Evolutionary conservation across 2,113 vertebrate genomes (phyloP).

Genomic region (Erpornis zantholeuca): DNA sequence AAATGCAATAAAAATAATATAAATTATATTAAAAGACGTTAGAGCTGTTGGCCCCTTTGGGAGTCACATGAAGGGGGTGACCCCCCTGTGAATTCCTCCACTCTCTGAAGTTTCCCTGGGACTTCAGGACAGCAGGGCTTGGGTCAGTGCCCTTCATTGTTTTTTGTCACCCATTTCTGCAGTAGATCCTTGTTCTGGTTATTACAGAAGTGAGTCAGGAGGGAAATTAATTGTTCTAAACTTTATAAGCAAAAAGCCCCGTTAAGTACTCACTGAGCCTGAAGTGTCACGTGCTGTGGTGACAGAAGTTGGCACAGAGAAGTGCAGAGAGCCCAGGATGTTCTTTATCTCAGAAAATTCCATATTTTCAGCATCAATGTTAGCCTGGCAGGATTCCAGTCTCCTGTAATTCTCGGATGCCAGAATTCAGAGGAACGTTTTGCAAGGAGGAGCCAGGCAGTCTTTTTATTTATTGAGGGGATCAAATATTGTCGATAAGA

Average conservation of each 20-base stretch:
- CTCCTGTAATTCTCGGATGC: background rate
- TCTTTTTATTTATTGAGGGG: background rate
- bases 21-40: background rate
- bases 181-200: background rate
- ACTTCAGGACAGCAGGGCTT: background rate
- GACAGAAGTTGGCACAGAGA: background rate
- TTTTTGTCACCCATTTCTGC: background rate
- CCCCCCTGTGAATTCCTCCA: background rate
- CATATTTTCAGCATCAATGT: background rate
- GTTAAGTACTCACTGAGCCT: background rate
- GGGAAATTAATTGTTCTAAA: background rate
- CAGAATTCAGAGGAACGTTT: background rate
- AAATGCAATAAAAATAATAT: background rate
- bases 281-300: background rate
- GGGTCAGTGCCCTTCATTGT: background rate
- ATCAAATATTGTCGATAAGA: background rate
- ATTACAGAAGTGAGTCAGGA: conserved; percentile 40
- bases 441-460: background rate
- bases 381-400: background rate
- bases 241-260: background rate
- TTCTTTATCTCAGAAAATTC: background rate
- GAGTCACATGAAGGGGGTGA: background rate
- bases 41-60: background rate
- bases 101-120: background rate
- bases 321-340: background rate